Conservation (phyloP, 2,888 invertebrate genomes). For the Muscina levida region DNA sequence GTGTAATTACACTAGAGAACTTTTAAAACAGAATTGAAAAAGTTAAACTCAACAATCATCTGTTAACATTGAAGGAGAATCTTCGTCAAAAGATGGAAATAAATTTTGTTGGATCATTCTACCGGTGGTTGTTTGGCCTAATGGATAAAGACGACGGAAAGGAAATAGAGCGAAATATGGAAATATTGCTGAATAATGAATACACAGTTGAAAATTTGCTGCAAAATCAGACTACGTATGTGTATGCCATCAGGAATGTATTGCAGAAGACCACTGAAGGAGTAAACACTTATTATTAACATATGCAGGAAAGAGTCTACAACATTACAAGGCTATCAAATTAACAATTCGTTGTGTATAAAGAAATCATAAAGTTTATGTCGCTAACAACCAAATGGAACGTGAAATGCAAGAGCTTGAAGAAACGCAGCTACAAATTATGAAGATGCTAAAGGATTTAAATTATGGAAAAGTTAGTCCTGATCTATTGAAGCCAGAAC, state of each 20-base stretch:
- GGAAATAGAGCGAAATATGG: conserved; percentile 39
- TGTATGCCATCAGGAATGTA: conserved; percentile 42
- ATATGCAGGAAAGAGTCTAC: conserved; percentile 1
- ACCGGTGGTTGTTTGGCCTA: conserved; percentile 4
- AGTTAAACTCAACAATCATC: background rate
- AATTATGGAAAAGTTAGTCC: conserved; percentile 38
- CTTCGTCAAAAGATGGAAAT: background rate
- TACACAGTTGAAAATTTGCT: conserved; percentile 22
- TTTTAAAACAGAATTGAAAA: background rate
- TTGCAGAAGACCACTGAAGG: conserved; percentile 48
- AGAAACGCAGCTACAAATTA: conserved; percentile 27
- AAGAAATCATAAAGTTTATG: conserved; percentile 6
- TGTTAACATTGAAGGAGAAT: background rate
- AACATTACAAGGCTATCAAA: background rate
- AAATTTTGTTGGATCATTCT: conserved; percentile 28
- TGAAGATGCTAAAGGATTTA: conserved; percentile 38
- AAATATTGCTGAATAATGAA: conserved; percentile 25
- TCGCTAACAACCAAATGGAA: conserved; percentile 6
- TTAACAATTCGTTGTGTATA: background rate
- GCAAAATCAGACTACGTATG: conserved; percentile 35
- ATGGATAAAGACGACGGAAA: conserved; percentile 42
- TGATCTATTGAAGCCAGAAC: conserved; percentile 17
- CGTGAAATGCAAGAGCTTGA: conserved; percentile 10
- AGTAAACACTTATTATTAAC: conserved; percentile 18
- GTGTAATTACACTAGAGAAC: background rate